A percentile compares a stretch with the other conserved stretches of the same genome.
These are phyloP conservation scores for Tangara arthus DNA, from an alignment of 2,797 vertebrate species.

Conservation along the genomic window DNA sequence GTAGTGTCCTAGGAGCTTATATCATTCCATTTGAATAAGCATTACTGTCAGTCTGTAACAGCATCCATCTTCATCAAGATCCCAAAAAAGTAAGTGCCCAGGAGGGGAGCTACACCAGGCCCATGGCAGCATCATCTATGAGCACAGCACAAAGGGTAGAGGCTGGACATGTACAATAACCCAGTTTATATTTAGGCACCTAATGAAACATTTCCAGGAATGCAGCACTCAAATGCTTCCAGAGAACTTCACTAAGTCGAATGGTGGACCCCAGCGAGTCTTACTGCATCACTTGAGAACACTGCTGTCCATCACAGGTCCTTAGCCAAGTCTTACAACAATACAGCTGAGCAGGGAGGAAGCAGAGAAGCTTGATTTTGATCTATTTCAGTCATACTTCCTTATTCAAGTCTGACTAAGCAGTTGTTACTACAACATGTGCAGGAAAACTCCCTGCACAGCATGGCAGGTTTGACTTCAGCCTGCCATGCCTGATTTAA, in stretches of 20 bases:
- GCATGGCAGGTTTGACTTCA: not conserved
- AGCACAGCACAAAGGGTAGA: constrained; percentile 14
- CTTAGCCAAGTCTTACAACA: not conserved
- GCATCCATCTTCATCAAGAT: not conserved
- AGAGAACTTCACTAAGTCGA: not conserved
- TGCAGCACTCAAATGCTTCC: not conserved
- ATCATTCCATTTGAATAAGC: not conserved
- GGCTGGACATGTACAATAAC: constrained; percentile 9
- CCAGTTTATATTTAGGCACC: constrained; percentile 52
- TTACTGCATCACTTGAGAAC: rapidly evolving
- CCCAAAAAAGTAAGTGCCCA: not conserved
- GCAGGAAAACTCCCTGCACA: not conserved
- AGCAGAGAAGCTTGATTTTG: not conserved
- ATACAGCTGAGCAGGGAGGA: not conserved
- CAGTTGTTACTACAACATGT: not conserved
- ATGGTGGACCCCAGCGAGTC: not conserved
- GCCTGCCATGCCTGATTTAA: constrained; percentile 32
- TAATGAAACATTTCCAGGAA: constrained; percentile 39
- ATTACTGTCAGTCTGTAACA: not conserved
- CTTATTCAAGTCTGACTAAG: not conserved
- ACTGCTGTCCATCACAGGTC: not conserved
- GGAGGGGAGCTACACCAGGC: not conserved
- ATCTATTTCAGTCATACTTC: not conserved
- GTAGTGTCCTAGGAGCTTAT: not conserved
- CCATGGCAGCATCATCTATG: not conserved